Evolutionary conservation across 2,113 vertebrate genomes (phyloP).

Genomic region (Halichoerus grypus): DNA sequence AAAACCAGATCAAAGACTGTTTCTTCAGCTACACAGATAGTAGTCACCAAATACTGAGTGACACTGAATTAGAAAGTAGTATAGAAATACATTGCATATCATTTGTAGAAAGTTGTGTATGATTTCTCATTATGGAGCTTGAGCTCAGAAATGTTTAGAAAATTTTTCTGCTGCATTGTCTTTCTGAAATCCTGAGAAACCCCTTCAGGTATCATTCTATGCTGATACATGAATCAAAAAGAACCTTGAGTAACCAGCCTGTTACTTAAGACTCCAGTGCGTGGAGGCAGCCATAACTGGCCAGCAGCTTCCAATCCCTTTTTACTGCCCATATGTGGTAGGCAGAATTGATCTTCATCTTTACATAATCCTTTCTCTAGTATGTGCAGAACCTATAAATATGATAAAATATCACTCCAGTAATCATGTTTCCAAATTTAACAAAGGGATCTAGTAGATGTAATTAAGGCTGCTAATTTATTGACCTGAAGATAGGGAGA

Average conservation of each 20-base stretch:
- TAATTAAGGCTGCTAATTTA: neutral
- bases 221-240: neutral
- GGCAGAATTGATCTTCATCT: neutral
- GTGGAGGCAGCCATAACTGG: neutral
- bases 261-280: neutral
- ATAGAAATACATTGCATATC: neutral
- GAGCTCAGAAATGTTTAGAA: neutral
- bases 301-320: neutral
- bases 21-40: neutral
- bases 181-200: neutral
- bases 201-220: neutral
- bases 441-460: neutral
- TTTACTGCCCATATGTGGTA: neutral
- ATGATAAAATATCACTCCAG: neutral
- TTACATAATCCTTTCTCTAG: neutral
- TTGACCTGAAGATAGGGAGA: neutral
- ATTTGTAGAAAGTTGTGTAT: neutral
- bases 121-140: neutral
- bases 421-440: neutral
- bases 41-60: neutral
- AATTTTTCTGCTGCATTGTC: neutral
- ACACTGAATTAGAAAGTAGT: neutral
- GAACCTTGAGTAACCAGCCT: neutral
- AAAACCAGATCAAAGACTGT: neutral
- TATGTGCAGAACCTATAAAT: neutral